Conservation (phyloP, 2,113 vertebrate species). For the Tragelaphus strepsiceros region DNA sequence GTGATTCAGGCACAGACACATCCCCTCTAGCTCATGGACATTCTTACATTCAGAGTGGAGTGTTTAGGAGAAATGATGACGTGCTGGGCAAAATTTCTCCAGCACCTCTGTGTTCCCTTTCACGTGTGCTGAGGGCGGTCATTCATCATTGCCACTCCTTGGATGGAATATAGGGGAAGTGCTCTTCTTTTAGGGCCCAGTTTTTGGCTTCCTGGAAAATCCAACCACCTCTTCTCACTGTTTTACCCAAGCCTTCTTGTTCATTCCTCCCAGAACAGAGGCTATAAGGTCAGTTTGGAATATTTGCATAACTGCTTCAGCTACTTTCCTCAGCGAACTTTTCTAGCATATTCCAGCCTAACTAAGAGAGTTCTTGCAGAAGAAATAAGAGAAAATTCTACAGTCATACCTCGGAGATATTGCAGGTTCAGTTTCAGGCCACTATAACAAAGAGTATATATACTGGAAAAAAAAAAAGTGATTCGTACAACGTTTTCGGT, state of each 20-base stretch:
- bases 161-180: fast-evolving
- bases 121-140: fast-evolving
- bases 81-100: not conserved
- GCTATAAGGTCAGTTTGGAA: not conserved
- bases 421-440: too few species aligned
- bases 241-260: not conserved
- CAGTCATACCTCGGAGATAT: not conserved
- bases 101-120: not conserved
- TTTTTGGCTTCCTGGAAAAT: not conserved
- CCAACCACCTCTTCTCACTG: not conserved
- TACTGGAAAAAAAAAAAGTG: not conserved
- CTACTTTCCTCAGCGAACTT: not conserved
- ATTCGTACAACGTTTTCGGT: not conserved
- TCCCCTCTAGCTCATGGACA: not conserved
- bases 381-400: not conserved
- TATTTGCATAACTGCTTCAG: not conserved
- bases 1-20: not conserved
- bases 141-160: too few species aligned
- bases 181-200: not conserved
- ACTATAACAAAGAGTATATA: not conserved
- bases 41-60: not conserved
- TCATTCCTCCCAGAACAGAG: not conserved
- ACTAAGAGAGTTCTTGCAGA: not conserved
- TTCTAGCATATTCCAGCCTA: not conserved
- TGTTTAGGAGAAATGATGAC: not conserved